These are phyloP conservation scores for Agelaius phoeniceus DNA, from an alignment of 2,113 vertebrate species.

Conservation along the genomic window DNA sequence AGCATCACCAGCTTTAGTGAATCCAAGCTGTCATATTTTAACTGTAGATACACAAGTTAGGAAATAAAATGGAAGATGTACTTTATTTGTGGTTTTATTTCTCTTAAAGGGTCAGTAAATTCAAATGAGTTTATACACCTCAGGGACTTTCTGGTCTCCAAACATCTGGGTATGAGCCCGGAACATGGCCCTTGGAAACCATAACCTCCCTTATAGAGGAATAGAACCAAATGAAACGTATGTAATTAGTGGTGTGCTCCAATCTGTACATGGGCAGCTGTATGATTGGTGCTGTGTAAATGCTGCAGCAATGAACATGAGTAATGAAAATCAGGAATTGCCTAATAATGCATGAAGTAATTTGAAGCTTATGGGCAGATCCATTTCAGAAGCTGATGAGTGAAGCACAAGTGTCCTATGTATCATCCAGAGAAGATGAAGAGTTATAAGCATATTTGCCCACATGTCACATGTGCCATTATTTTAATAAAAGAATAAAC, in stretches of 20 bases:
- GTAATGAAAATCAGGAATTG: conserved; percentile 4
- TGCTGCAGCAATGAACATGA: not conserved
- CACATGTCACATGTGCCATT: not conserved
- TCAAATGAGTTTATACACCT: not conserved
- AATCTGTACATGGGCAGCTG: not conserved
- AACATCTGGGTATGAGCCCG: conserved; percentile 36
- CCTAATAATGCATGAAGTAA: conserved; percentile 26
- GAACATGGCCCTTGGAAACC: conserved; percentile 7
- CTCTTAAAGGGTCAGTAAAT: not conserved
- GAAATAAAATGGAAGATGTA: not conserved
- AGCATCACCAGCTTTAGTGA: not conserved
- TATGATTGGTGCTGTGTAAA: not conserved
- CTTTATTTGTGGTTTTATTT: not conserved
- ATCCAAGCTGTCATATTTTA: not conserved
- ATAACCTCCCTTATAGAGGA: not conserved
- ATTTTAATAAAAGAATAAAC: not conserved
- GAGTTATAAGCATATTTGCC: not conserved
- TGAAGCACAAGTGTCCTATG: not conserved
- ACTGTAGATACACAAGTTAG: not conserved
- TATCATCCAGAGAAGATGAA: not conserved
- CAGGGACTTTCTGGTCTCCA: not conserved
- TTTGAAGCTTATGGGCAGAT: conserved; percentile 11
- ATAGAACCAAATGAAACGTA: not conserved
- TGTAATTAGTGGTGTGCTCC: not conserved
- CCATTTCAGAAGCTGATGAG: conserved; percentile 16